These are phyloP conservation scores for Pteropus rufus DNA, from an alignment of 2,797 vertebrate species.

Conservation along the genomic window DNA sequence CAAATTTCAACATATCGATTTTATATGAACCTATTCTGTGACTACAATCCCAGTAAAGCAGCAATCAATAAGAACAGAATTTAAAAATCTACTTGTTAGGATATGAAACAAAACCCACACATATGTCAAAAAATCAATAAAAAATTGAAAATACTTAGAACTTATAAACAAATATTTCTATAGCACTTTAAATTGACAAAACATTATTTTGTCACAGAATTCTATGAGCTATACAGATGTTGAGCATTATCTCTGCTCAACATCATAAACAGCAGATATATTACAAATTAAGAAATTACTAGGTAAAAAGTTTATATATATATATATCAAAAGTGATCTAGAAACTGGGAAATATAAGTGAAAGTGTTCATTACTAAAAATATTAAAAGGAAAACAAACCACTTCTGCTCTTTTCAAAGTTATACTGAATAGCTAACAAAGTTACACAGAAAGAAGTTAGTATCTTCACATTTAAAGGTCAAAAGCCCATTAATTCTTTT, in stretches of 20 bases:
- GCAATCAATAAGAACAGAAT: background rate
- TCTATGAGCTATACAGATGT: background rate
- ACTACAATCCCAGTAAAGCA: background rate
- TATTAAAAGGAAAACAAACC: background rate
- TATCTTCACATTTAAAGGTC: background rate
- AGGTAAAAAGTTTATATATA: background rate
- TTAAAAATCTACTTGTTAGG: background rate
- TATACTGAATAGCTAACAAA: background rate
- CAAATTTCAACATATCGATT: background rate
- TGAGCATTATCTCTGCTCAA: background rate
- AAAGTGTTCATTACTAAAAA: background rate
- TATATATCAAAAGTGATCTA: constrained; percentile 11
- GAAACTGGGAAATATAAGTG: background rate
- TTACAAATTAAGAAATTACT: background rate
- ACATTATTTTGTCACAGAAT: background rate
- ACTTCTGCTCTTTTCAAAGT: background rate
- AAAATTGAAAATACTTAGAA: constrained; percentile 5
- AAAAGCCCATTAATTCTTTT: constrained; percentile 38
- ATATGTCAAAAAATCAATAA: background rate
- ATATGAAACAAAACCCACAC: background rate
- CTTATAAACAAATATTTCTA: constrained; percentile 7
- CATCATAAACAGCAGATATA: background rate
- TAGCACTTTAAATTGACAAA: background rate
- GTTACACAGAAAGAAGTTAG: background rate
- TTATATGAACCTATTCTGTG: background rate